phyloP scores from a whole-genome alignment of 2,113 vertebrate genomes.

The Mungos mungo region DNA sequence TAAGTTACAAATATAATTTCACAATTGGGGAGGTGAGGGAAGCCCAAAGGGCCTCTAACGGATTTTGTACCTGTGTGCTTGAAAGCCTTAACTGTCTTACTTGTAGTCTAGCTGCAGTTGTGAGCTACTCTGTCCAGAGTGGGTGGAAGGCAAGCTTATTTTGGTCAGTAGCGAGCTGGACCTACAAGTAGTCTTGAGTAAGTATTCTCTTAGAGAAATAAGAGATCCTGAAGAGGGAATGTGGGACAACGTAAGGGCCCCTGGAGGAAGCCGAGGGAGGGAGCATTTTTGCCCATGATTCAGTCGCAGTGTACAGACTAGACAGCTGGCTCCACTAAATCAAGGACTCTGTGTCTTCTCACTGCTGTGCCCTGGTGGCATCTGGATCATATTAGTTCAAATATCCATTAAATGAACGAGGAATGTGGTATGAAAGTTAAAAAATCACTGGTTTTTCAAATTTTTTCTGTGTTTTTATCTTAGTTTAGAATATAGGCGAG shows the following conservation, averaged over 20 bases:
- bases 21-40: not conserved
- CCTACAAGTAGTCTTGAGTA: not conserved
- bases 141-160: not conserved
- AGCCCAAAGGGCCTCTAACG: not conserved
- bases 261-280: not conserved
- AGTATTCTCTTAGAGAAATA: not conserved
- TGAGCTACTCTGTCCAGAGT: not conserved
- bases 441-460: not conserved
- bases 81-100: not conserved
- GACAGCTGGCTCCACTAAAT: not conserved
- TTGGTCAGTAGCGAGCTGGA: not conserved
- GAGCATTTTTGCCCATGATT: not conserved
- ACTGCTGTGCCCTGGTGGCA: not conserved
- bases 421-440: not conserved
- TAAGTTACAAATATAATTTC: not conserved
- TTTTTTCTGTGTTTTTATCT: not conserved
- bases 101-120: not conserved
- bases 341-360: not conserved
- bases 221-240: not conserved
- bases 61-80: not conserved
- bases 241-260: not conserved
- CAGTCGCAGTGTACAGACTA: not conserved
- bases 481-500: not conserved
- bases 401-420: not conserved
- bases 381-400: not conserved